Base-by-base conservation (phyloP, 2,888 invertebrate species). In the Agriotes lineatus region DNA sequence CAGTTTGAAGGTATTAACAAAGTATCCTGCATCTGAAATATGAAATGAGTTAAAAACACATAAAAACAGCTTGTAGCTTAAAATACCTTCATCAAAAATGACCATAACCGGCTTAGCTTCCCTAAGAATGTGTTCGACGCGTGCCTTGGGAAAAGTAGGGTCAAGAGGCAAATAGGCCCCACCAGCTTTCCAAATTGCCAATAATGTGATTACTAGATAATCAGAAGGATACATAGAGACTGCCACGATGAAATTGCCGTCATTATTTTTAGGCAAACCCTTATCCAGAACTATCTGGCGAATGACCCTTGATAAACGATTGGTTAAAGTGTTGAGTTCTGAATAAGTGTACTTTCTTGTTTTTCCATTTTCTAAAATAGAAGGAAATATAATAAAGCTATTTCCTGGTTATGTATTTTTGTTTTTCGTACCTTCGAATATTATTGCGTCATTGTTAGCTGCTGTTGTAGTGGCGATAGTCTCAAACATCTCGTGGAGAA, bases 121-220 rank as follows among this genome's bases (percentile, higher is more conserved):
- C 16, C 87, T 85, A 10, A 95, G 81, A 60, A 96, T 95, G 77
- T 95, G 93, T 16, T 89, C 87, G 45, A 95, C 88, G 73, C 96
- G 87, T 1, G 89, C 88, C 20, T 87, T 88, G 0, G 96, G 95
- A 73, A 88, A 88, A 33, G 87, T 88, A 0, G 90, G 89, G 80
- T 95, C 95, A 76, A 96, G 86, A 0, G 96, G 96, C 59, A 96
- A 85, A 83, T 96, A 96, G 0, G 95, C 93, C 12, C 92, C 93
- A 0, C 96, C 95, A 0, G 92, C 87, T 84, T 95, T 95, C 89
- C 94, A 90, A 57, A 92, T 89, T 0, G 93, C 90, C 69, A 96
- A 82, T 16, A 96, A 83, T 0, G 90, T 85, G 25, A 89, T 85
- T 6, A 95, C 87, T 64, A 93, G 80, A 35, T 84, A 87, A 76